Conservation (phyloP, 92 coral and sea anemone genomes). For the Actinostola sp. region DNA sequence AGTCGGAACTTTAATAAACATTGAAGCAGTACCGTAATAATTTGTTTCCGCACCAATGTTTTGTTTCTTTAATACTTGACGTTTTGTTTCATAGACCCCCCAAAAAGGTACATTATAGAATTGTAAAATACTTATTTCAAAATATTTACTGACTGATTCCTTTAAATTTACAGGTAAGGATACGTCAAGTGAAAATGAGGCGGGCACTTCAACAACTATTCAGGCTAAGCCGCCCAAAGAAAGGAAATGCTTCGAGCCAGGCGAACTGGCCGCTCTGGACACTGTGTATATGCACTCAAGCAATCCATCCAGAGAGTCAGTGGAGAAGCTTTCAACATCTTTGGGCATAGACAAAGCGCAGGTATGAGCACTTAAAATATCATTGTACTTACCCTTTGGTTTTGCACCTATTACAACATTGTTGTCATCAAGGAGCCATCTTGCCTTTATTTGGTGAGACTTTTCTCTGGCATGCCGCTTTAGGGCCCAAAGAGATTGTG, state of each 20-base stretch:
- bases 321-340: background rate
- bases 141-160: too few relatives aligned
- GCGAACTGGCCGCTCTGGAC: slow-evolving; percentile 6
- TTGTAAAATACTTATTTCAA: too few relatives aligned
- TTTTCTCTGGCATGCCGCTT: slow-evolving; percentile 25
- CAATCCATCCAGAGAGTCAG: background rate
- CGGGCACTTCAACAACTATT: too few relatives aligned
- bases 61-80: too few relatives aligned
- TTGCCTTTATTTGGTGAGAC: slow-evolving; percentile 36
- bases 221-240: background rate
- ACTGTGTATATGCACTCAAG: background rate
- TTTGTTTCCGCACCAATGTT: too few relatives aligned
- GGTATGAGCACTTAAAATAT: background rate
- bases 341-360: background rate
- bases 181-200: too few relatives aligned
- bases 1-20: too few relatives aligned
- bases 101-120: too few relatives aligned
- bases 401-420: slow-evolving; percentile 15
- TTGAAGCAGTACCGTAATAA: too few relatives aligned
- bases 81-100: too few relatives aligned
- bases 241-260: slow-evolving; percentile 4
- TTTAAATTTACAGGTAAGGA: too few relatives aligned
- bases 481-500: slow-evolving; percentile 29
- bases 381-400: background rate
- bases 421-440: slow-evolving; percentile 37